Evolutionary conservation across 2,888 invertebrate genomes (phyloP).

Genomic region (Sipha maydis): DNA sequence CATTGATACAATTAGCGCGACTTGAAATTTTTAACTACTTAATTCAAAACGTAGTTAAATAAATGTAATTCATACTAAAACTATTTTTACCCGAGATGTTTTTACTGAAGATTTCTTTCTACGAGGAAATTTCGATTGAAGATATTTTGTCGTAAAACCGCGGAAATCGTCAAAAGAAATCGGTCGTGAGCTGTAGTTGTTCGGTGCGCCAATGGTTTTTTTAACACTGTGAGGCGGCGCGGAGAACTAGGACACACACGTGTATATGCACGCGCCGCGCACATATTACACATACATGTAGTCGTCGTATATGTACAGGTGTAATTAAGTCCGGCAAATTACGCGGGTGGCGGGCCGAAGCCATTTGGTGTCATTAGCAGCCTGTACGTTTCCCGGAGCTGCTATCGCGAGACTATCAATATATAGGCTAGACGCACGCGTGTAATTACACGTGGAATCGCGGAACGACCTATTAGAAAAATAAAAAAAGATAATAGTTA

Average conservation of each 20-base stretch:
- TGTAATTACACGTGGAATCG: constrained; percentile 45
- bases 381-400: not conserved
- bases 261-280: not conserved
- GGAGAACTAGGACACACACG: not conserved
- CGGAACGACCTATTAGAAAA: constrained; percentile 35
- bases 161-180: not conserved
- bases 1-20: too few species aligned
- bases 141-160: too few species aligned
- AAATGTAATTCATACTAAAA: too few species aligned
- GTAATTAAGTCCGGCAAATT: constrained; percentile 51
- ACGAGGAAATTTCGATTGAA: too few species aligned
- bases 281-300: not conserved
- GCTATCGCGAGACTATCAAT: constrained; percentile 17
- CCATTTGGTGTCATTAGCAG: constrained; percentile 53
- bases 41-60: too few species aligned
- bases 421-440: not conserved
- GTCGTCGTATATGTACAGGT: not conserved
- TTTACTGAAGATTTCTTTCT: too few species aligned
- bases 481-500: not conserved
- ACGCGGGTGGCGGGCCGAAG: constrained; percentile 24
- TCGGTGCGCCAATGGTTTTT: not conserved
- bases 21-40: too few species aligned
- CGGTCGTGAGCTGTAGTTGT: not conserved
- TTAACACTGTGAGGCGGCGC: not conserved
- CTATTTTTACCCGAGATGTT: too few species aligned